Percentiles rank a stretch among this genome's conserved stretches.
Evolutionary conservation across 2,888 invertebrate genomes (phyloP).

Genomic region (Chouioia cunea): DNA sequence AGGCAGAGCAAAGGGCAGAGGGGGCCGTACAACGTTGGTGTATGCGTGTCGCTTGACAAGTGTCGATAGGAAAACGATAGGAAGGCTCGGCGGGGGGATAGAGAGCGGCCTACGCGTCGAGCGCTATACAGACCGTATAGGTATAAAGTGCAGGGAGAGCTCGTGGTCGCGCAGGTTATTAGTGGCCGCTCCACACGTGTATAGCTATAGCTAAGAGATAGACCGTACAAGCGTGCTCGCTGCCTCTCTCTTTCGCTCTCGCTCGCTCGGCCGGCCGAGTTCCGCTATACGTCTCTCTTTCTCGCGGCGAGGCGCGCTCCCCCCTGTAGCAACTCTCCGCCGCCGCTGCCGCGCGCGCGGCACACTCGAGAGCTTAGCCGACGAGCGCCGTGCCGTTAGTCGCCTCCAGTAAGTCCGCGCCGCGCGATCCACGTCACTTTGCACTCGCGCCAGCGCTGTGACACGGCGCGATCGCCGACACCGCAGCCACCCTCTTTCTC

Average conservation of each 20-base stretch:
- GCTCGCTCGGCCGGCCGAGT: conserved; percentile 26
- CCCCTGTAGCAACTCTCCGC: not conserved
- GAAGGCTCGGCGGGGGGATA: too few species aligned
- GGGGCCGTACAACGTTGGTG: too few species aligned
- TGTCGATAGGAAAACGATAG: too few species aligned
- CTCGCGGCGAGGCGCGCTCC: conserved; percentile 4
- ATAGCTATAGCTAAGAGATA: conserved; percentile 14
- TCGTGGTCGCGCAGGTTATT: too few species aligned
- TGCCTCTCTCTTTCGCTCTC: conserved; percentile 16
- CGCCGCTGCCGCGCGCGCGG: conserved; percentile 15
- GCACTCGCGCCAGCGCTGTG: not conserved
- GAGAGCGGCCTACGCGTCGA: too few species aligned
- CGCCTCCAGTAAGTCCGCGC: conserved; percentile 44
- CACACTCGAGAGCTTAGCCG: not conserved
- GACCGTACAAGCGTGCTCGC: conserved; percentile 38
- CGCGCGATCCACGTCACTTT: conserved; percentile 31
- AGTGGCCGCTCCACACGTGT: conserved; percentile 9
- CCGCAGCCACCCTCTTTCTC: not conserved
- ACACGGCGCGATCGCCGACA: not conserved
- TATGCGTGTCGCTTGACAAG: too few species aligned
- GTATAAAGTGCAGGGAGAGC: too few species aligned
- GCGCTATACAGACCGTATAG: too few species aligned
- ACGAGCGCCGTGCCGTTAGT: conserved; percentile 52
- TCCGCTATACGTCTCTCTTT: conserved; percentile 46
- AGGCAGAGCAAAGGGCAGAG: too few species aligned